Conservation (phyloP, 2,888 invertebrate genomes). For the Ypsolopha sequella region DNA sequence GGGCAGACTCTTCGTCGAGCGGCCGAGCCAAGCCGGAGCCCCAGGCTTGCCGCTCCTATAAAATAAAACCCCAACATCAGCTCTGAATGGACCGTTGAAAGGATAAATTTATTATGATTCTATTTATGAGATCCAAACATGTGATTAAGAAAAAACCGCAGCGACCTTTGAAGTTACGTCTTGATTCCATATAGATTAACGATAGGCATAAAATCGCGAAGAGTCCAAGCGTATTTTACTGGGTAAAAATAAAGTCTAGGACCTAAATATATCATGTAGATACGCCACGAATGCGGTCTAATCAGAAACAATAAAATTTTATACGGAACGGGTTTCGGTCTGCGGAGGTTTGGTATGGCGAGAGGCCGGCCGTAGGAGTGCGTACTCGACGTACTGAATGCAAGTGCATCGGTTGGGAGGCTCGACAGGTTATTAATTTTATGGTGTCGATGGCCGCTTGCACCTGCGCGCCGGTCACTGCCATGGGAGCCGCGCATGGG, state of each 20-base stretch:
- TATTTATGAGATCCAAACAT: conserved; percentile 34
- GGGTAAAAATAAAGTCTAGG: conserved; percentile 1
- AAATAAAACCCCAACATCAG: conserved; percentile 52
- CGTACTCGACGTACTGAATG: conserved; percentile 20
- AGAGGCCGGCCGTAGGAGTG: neutral
- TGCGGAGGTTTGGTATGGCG: neutral
- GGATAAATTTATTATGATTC: conserved; percentile 48
- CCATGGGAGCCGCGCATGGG: conserved; percentile 13
- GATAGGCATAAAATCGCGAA: no score
- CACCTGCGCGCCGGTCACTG: conserved; percentile 65
- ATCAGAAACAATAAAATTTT: conserved; percentile 1
- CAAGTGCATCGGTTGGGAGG: conserved; percentile 46
- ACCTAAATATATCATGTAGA: neutral
- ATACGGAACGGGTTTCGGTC: neutral
- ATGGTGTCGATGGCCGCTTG: conserved; percentile 69
- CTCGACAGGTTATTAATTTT: conserved; percentile 69
- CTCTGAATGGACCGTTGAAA: conserved; percentile 51
- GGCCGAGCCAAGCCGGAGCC: conserved; percentile 10
- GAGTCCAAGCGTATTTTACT: no score
- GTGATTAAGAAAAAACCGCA: neutral
- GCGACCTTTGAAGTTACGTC: no score
- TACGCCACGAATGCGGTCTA: neutral
- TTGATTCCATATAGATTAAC: no score
- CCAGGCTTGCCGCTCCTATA: conserved; percentile 26
- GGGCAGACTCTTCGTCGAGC: conserved; percentile 59